Conservation (phyloP, 2,888 invertebrate species). For the Caenorhabditis sp. region DNA sequence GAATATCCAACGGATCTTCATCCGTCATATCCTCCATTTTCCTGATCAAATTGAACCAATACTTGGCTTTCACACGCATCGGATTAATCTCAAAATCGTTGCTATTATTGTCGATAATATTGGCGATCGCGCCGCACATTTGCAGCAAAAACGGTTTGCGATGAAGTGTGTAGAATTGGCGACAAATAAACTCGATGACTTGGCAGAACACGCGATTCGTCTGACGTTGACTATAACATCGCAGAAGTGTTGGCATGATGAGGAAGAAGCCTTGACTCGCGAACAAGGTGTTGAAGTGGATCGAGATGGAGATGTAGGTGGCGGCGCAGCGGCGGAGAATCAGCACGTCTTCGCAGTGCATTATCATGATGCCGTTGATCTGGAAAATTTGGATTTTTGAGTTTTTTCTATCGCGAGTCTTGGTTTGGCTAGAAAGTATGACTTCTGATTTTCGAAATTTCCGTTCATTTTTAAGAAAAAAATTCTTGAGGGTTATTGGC, state of each 20-base stretch:
- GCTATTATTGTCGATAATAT: slow-evolving; percentile 82
- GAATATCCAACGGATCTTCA: slow-evolving; percentile 87
- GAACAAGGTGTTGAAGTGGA: slow-evolving; percentile 98
- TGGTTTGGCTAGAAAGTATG: too few species aligned
- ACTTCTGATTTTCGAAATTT: too few species aligned
- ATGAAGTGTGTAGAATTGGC: slow-evolving; percentile 96
- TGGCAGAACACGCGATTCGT: slow-evolving; percentile 92
- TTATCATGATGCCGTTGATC: slow-evolving; percentile 87
- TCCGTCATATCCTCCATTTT: slow-evolving; percentile 78
- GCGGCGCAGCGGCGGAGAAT: slow-evolving; percentile 92
- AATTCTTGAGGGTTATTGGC: too few species aligned
- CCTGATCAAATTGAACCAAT: slow-evolving; percentile 87
- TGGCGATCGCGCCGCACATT: slow-evolving; percentile 97
- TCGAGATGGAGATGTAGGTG: slow-evolving; percentile 94
- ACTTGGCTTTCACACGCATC: slow-evolving; percentile 79
- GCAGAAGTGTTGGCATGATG: slow-evolving; percentile 95
- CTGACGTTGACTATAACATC: slow-evolving; percentile 96
- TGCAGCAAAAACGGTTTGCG: slow-evolving; percentile 74
- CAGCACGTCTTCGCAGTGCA: slow-evolving; percentile 95
- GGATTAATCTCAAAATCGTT: slow-evolving; percentile 84
- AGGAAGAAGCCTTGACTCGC: slow-evolving; percentile 86
- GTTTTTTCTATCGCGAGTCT: too few species aligned
- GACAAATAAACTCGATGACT: slow-evolving; percentile 95
- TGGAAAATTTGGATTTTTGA: slow-evolving; percentile 4
- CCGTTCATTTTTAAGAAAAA: too few species aligned